A percentile compares a stretch with the other conserved stretches of the same genome.
Conservation (phyloP, 2,113 vertebrate species). For the Serinus canaria region DNA sequence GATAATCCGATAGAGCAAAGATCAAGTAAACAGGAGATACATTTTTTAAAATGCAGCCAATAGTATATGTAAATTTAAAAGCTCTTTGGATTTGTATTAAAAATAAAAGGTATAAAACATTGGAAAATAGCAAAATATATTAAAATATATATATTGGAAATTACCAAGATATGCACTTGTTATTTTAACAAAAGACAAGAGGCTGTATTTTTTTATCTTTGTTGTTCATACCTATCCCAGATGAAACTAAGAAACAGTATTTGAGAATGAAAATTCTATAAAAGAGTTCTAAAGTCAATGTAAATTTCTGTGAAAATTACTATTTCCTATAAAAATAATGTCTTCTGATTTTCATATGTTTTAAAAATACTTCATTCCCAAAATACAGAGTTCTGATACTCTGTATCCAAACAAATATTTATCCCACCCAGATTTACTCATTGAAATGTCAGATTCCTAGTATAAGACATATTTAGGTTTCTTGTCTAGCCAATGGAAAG, state of each 20-base stretch:
- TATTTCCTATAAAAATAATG: neutral
- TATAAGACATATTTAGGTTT: neutral
- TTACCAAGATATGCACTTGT: neutral
- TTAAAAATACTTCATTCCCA: neutral
- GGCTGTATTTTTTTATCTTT: neutral
- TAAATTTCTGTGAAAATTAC: neutral
- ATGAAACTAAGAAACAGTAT: neutral
- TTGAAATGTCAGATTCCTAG: neutral
- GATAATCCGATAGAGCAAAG: neutral
- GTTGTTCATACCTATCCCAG: neutral
- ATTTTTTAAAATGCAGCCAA: neutral
- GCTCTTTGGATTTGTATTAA: neutral
- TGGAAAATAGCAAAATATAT: neutral
- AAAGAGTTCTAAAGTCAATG: neutral
- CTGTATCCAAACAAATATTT: neutral
- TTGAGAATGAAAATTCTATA: neutral
- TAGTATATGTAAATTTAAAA: neutral
- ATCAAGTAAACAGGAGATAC: neutral
- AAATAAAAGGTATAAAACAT: neutral
- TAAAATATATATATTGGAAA: neutral
- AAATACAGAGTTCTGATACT: neutral
- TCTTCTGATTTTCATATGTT: neutral
- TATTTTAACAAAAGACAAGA: neutral
- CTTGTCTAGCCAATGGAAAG: neutral
- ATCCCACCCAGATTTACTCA: neutral